phyloP scores from a whole-genome alignment of 2,113 vertebrate species.

The Atractosteus spatula region DNA sequence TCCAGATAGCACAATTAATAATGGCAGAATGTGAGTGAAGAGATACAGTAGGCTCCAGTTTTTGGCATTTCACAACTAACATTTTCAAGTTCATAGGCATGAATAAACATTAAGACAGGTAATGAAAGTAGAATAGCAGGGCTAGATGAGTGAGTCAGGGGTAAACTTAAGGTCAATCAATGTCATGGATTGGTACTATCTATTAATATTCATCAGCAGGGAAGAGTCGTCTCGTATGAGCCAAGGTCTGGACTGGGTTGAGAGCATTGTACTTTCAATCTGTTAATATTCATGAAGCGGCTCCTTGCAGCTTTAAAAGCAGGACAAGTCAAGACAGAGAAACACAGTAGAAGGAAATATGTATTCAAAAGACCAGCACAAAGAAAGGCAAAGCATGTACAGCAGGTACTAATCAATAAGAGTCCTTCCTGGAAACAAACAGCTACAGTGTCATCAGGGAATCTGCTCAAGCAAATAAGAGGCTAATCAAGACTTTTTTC shows the following conservation, averaged over 20 bases:
- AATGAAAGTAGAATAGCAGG: constrained; percentile 17
- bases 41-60: neutral
- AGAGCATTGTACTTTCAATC: constrained; percentile 36
- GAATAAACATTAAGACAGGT: constrained; percentile 58
- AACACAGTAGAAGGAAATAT: neutral
- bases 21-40: no score
- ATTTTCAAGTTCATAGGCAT: constrained; percentile 39
- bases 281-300: constrained; percentile 60
- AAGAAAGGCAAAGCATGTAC: constrained; percentile 40
- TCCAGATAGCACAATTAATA: no score
- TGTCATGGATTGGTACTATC: constrained; percentile 51
- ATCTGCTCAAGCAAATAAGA: constrained; percentile 64
- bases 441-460: constrained; percentile 59
- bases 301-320: constrained; percentile 11
- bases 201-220: constrained; percentile 66
- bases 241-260: constrained; percentile 48
- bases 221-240: constrained; percentile 58
- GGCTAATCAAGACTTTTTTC: constrained; percentile 56
- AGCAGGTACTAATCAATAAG: constrained; percentile 58
- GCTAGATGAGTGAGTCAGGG: constrained; percentile 57
- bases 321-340: neutral
- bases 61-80: constrained; percentile 38
- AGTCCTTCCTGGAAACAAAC: constrained; percentile 69
- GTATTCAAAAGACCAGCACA: neutral
- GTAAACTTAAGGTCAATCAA: constrained; percentile 63